Percentiles rank a stretch among this genome's conserved stretches.
Conservation (phyloP, 2,888 invertebrate species). For the Oligia fasciuncula region DNA sequence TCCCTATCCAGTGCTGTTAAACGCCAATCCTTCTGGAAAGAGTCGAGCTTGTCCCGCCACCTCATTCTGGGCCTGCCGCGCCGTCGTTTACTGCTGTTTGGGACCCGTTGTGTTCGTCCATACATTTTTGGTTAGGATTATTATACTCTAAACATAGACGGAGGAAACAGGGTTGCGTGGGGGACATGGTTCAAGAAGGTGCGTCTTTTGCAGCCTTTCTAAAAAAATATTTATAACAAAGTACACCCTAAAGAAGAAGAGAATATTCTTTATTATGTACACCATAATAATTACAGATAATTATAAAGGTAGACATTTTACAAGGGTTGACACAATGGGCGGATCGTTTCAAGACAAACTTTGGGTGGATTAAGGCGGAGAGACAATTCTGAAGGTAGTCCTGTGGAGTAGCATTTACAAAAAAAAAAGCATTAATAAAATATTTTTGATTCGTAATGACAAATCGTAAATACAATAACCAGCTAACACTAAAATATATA, state of each 20-base stretch:
- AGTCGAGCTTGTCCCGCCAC: no score
- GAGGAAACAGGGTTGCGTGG: slow-evolving; percentile 2
- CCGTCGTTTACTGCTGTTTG: no score
- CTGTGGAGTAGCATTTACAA: background rate
- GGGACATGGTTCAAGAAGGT: slow-evolving; percentile 15
- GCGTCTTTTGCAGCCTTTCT: background rate
- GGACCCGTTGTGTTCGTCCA: background rate
- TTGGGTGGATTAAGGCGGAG: no score
- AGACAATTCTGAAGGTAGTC: no score
- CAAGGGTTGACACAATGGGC: background rate
- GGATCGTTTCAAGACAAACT: background rate
- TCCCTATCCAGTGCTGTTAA: no score
- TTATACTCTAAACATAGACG: background rate
- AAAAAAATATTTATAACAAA: background rate
- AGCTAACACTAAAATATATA: background rate
- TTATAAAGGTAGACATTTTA: background rate
- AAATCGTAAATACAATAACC: background rate
- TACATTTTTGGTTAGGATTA: background rate
- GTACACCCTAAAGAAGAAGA: background rate
- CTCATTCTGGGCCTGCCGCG: no score
- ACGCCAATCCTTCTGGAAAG: no score
- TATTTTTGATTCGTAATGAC: no score
- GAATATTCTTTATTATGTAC: background rate
- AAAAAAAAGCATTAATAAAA: no score
- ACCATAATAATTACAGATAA: background rate